Evolutionary conservation across 2,888 invertebrate genomes (phyloP).

Genomic region (Phorcus lineatus): DNA sequence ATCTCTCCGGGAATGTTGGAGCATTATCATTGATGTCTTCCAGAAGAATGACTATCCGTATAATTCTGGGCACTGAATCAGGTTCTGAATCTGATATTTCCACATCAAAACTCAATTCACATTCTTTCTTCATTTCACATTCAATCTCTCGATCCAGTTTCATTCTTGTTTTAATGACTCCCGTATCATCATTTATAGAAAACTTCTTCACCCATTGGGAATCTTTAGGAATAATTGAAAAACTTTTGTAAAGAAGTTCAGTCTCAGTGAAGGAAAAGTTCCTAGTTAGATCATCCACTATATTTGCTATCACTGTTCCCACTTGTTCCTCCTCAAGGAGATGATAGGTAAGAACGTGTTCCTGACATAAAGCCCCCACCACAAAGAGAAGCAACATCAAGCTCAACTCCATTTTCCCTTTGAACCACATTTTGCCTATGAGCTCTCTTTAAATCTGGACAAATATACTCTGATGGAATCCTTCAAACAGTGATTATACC

Average conservation of each 20-base stretch:
- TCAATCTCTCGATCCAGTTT: neutral
- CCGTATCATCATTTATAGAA: neutral
- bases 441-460: neutral
- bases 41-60: constrained; percentile 30
- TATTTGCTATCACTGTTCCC: constrained; percentile 12
- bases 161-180: constrained; percentile 8
- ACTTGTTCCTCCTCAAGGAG: neutral
- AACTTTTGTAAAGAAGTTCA: neutral
- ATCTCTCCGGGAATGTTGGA: constrained; percentile 52
- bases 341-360: neutral
- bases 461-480: neutral
- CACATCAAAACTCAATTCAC: constrained; percentile 19
- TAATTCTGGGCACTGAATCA: neutral
- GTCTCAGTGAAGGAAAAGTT: constrained; percentile 1
- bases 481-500: constrained; percentile 3
- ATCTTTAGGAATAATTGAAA: neutral
- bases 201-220: neutral
- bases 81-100: neutral
- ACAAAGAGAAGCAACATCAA: neutral
- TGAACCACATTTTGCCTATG: neutral
- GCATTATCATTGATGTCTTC: constrained; percentile 63
- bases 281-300: constrained; percentile 1
- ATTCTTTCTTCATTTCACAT: constrained; percentile 14
- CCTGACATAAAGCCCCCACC: neutral
- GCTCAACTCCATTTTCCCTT: neutral